These are phyloP conservation scores for Microtus montanus DNA, from an alignment of 2,113 vertebrate genomes.

Conservation along the genomic window DNA sequence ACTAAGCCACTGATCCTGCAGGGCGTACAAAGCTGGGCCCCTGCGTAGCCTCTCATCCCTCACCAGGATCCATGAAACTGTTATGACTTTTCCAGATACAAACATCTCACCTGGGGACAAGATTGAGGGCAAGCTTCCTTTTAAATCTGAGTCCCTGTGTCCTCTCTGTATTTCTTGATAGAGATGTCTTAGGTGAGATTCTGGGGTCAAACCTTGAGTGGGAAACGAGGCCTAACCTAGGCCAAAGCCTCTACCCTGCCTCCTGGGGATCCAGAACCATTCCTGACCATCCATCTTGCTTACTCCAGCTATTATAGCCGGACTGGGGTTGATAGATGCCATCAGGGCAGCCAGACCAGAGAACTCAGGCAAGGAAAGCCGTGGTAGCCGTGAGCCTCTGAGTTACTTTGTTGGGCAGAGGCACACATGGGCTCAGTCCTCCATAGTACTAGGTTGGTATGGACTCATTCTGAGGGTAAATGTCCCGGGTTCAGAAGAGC, in stretches of 20 bases:
- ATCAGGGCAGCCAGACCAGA: not conserved
- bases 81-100: not conserved
- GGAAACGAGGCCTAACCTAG: not conserved
- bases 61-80: not conserved
- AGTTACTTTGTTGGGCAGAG: no score
- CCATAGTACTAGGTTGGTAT: no score
- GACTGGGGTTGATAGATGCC: not conserved
- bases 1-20: not conserved
- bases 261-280: no score
- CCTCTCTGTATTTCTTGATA: fast-evolving
- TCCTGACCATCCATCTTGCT: fast-evolving
- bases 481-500: not conserved
- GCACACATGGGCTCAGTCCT: not conserved
- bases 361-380: no score
- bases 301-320: fast-evolving
- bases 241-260: fast-evolving
- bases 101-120: not conserved
- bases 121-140: not conserved
- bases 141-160: fast-evolving
- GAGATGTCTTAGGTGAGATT: fast-evolving
- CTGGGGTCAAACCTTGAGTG: not conserved
- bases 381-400: not conserved
- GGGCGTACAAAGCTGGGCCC: not conserved
- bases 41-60: fast-evolving
- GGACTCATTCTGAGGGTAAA: not conserved